Conservation (phyloP, 30 jellyfish, hydroid and myxozoan genomes). For the Cassiopea xamachana region DNA sequence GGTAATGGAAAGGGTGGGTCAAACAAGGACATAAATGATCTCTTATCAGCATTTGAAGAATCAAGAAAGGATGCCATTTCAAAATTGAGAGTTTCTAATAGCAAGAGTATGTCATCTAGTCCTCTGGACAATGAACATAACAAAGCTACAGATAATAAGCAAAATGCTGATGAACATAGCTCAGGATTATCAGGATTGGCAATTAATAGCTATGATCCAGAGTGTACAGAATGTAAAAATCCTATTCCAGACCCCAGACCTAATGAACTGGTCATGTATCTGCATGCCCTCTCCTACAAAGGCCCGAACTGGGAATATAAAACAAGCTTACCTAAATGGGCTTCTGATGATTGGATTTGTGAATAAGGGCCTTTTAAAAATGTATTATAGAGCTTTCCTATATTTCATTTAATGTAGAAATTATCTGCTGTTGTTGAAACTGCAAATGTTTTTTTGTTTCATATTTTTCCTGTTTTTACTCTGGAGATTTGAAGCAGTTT, state of each 20-base stretch:
- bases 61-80: slow-evolving; percentile 63
- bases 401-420: not conserved
- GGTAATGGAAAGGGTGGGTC: slow-evolving; percentile 86
- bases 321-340: slow-evolving; percentile 87
- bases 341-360: slow-evolving; percentile 57
- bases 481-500: too few relatives aligned
- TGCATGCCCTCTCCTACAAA: slow-evolving; percentile 85
- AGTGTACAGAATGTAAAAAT: slow-evolving; percentile 85
- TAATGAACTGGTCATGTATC: slow-evolving; percentile 83
- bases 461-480: too few relatives aligned
- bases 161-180: not conserved
- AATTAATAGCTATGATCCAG: slow-evolving; percentile 49
- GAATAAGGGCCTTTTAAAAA: not conserved
- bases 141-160: not conserved
- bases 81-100: not conserved
- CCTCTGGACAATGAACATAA: not conserved
- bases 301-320: slow-evolving; percentile 90
- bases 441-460: too few relatives aligned
- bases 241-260: slow-evolving; percentile 80
- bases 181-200: not conserved
- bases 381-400: not conserved
- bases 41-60: slow-evolving; percentile 51
- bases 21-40: slow-evolving; percentile 54
- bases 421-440: not conserved
- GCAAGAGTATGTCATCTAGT: not conserved